These are phyloP conservation scores for Acipenser ruthenus DNA, from an alignment of 2,797 vertebrate genomes.

Conservation along the genomic window DNA sequence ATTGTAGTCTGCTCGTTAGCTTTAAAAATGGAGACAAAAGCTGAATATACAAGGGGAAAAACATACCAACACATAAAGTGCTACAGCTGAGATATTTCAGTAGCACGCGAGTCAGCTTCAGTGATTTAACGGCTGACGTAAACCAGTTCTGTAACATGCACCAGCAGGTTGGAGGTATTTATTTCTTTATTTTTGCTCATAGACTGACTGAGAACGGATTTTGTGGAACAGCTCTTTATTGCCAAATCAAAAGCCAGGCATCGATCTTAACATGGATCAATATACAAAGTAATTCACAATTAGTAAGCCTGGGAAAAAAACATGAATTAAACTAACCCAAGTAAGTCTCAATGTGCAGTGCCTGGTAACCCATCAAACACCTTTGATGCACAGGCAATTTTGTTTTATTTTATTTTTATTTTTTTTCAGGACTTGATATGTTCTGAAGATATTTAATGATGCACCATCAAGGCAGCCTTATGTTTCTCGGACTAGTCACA, in stretches of 20 bases:
- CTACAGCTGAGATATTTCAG: background rate
- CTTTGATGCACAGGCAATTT: constrained; percentile 27
- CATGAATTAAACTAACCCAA: constrained; percentile 26
- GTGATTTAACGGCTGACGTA: too few species aligned
- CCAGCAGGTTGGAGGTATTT: too few species aligned
- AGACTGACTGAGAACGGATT: background rate
- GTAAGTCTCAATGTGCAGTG: constrained; percentile 13
- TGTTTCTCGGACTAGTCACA: constrained; percentile 24
- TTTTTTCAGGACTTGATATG: background rate
- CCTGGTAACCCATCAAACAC: constrained; percentile 22
- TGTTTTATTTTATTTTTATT: constrained; percentile 18
- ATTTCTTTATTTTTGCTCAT: too few species aligned
- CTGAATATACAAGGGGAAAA: too few species aligned
- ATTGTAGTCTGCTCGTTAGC: constrained; percentile 3
- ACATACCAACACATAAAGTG: background rate
- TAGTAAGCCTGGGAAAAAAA: constrained; percentile 28
- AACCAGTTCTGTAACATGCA: too few species aligned
- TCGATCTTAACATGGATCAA: constrained; percentile 18
- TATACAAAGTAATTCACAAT: constrained; percentile 28
- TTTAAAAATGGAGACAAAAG: background rate
- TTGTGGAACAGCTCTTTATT: background rate
- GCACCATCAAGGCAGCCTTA: constrained; percentile 13
- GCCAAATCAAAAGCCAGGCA: background rate
- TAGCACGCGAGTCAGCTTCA: background rate
- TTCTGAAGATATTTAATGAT: constrained; percentile 25